Conservation (phyloP, 2,888 invertebrate species). For the Allophyes oxyacanthae region DNA sequence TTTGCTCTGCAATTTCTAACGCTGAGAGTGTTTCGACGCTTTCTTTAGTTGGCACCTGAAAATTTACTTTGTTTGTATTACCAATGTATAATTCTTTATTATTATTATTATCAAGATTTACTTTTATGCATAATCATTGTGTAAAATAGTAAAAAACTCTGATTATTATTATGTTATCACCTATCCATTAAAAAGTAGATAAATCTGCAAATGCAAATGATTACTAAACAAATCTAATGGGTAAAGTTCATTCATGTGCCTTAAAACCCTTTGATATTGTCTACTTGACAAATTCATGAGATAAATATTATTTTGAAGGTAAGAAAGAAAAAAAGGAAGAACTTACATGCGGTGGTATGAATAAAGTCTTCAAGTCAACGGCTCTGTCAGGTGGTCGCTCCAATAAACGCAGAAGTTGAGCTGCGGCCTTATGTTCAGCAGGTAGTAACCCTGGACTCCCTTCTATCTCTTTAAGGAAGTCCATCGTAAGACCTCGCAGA, state of each 20-base stretch:
- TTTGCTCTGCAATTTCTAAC: slow-evolving; percentile 97
- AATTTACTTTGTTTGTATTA: slow-evolving; percentile 32
- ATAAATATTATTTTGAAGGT: too few species aligned
- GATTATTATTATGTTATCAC: too few species aligned
- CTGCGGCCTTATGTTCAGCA: slow-evolving; percentile 96
- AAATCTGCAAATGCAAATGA: too few species aligned
- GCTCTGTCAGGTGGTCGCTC: slow-evolving; percentile 92
- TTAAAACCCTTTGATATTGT: too few species aligned
- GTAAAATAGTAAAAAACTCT: too few species aligned
- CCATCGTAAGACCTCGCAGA: slow-evolving; percentile 93
- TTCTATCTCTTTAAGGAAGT: slow-evolving; percentile 96
- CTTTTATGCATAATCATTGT: too few species aligned
- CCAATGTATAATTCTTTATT: too few species aligned
- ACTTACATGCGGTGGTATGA: slow-evolving; percentile 91
- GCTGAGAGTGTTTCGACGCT: slow-evolving; percentile 96
- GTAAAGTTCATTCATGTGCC: too few species aligned
- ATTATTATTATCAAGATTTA: too few species aligned
- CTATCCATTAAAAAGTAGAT: too few species aligned
- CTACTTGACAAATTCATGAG: too few species aligned
- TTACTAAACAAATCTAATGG: too few species aligned
- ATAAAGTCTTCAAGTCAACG: slow-evolving; percentile 92
- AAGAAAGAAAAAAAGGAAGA: neutral
- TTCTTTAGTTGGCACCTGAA: slow-evolving; percentile 93
- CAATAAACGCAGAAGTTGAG: slow-evolving; percentile 93
- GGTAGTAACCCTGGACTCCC: slow-evolving; percentile 95